Evolutionary conservation across 2,113 vertebrate species (phyloP), one percentile per base, ranked within the genome.

Genomic region (Chaetodon trifascialis): DNA sequence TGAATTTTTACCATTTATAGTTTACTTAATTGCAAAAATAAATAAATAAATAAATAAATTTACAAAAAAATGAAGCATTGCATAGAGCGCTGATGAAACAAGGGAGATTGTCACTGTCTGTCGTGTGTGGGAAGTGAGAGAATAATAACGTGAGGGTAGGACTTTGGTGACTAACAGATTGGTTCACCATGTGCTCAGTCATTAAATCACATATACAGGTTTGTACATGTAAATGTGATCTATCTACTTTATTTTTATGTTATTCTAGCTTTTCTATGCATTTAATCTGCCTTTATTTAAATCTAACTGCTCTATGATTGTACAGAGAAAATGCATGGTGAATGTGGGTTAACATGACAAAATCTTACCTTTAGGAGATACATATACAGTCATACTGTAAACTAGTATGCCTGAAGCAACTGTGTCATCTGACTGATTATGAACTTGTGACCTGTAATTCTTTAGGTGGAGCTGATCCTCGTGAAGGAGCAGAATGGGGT

Each of bases 401-500:
- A 2, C 17, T 7, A 15, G 42, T 25, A 30, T 66, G 54, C 59
- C n/a, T 38, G 2, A 23, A 46, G 5, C 3, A 11, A n/a, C 34
- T 40, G 5, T 49, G 44, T 8, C 7, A 42, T 60, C 30, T 19
- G 12, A 54, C 17, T 36, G 10, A 36, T 42, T 65, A 15, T 74
- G 21, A 46, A 47, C 55, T 44, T 4, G 11, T 68, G 47, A 77
- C 11, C 23, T 82, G 2, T 7, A 15, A 56, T 30, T n/a, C 56
- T 34, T 30, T 52, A 94, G 94, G 95, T 97, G 92, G 97, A 97
- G 82, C 94, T 97, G 59, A 94, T 96, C 69, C 94, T 97, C 74
- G 94, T 97, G 25, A 97, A 97, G 88, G 97, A 97, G 83, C 97
- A 96, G 82, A 97, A 97, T 1, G 97, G 97, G 54, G 95, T 97